A percentile compares a stretch with the other conserved stretches of the same genome.
Evolutionary conservation across 2,888 invertebrate species (phyloP).

Genomic region (Drosophila vallismaia): DNA sequence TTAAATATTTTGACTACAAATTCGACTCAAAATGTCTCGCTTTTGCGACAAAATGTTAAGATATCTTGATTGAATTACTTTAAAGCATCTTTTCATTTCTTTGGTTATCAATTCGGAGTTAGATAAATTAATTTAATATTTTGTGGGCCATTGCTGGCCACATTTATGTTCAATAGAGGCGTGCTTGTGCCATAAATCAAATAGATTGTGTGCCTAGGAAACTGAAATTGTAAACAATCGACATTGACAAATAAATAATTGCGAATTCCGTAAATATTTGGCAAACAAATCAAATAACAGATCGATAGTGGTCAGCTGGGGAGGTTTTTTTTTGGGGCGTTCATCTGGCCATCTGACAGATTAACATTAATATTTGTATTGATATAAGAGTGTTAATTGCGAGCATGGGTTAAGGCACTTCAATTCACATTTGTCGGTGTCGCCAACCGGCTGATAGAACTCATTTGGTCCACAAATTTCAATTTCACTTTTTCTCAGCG

Average conservation of each 20-base stretch:
- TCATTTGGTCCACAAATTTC: slow-evolving; percentile 20
- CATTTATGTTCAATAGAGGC: background rate
- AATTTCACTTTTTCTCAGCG: slow-evolving; percentile 26
- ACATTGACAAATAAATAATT: slow-evolving; percentile 23
- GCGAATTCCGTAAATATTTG: slow-evolving; percentile 29
- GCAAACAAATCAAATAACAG: slow-evolving; percentile 13
- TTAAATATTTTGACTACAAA: background rate
- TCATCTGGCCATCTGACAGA: slow-evolving; percentile 1
- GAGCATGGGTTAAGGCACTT: slow-evolving; percentile 34
- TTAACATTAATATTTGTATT: slow-evolving; percentile 32
- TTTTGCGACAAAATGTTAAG: background rate
- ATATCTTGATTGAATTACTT: slow-evolving; percentile 3
- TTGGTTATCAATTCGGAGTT: background rate
- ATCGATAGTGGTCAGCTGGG: slow-evolving; percentile 8
- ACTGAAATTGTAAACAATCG: slow-evolving; percentile 35
- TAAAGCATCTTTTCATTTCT: background rate
- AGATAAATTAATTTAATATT: slow-evolving; percentile 11
- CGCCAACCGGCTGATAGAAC: slow-evolving; percentile 8
- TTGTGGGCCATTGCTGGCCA: slow-evolving; percentile 3
- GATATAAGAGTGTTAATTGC: slow-evolving; percentile 26
- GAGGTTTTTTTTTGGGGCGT: slow-evolving; percentile 2
- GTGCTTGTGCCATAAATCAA: slow-evolving; percentile 35
- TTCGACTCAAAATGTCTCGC: background rate
- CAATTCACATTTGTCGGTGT: slow-evolving; percentile 4
- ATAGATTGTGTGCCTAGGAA: slow-evolving; percentile 23